Evolutionary conservation across 2,113 vertebrate genomes (phyloP).

Genomic region (Micromys minutus): DNA sequence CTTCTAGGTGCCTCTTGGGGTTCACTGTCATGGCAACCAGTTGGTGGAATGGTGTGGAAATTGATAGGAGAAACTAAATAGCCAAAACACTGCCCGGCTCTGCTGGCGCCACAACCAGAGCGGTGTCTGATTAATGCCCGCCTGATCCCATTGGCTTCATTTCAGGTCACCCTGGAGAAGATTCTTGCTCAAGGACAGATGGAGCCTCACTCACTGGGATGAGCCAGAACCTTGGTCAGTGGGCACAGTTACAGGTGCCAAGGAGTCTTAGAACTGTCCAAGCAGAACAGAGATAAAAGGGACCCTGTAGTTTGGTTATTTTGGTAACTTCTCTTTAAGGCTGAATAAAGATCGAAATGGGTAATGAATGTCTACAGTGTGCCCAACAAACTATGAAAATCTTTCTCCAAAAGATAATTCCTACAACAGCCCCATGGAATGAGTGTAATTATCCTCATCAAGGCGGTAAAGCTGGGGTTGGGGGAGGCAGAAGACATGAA

Average conservation of each 20-base stretch:
- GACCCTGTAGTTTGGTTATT: background rate
- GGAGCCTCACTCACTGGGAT: background rate
- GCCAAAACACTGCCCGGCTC: background rate
- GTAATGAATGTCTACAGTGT: background rate
- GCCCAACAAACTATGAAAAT: background rate
- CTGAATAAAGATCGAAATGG: background rate
- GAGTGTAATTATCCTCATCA: background rate
- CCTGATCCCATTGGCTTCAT: background rate
- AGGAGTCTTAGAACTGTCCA: constrained; percentile 6
- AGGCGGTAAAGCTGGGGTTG: background rate
- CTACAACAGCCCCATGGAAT: background rate
- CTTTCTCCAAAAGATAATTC: background rate
- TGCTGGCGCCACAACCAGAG: background rate
- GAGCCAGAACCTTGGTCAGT: background rate
- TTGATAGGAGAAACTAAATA: background rate
- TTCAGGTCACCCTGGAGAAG: background rate
- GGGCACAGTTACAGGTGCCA: constrained; percentile 43
- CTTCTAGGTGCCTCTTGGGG: constrained; percentile 33
- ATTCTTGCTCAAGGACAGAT: background rate
- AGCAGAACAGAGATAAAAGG: background rate
- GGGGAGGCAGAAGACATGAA: background rate
- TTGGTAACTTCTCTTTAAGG: background rate
- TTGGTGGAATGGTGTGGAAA: background rate
- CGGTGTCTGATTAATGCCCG: constrained; percentile 15
- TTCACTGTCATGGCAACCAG: constrained; percentile 73